Percentiles rank a stretch among this genome's conserved stretches.
phyloP scores from a whole-genome alignment of 1,140 invertebrate species.

The Cotesia glomerata region DNA sequence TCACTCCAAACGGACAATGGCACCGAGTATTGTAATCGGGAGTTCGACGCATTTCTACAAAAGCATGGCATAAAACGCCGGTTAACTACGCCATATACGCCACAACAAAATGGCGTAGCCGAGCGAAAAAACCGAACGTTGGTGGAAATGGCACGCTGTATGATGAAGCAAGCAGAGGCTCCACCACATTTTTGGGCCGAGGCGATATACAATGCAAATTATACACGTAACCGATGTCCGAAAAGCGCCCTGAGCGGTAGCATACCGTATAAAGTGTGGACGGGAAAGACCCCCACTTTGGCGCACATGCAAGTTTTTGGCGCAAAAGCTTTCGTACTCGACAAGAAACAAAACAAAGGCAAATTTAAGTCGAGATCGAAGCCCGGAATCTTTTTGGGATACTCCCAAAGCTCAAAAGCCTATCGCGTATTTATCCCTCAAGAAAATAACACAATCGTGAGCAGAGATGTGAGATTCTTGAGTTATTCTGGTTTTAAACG shows the following conservation, averaged over 20 bases:
- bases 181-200: constrained; percentile 31
- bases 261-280: constrained; percentile 9
- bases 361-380: constrained; percentile 1
- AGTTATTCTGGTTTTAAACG: not conserved
- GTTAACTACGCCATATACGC: constrained; percentile 39
- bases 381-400: constrained; percentile 5
- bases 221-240: constrained; percentile 33
- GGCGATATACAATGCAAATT: constrained; percentile 34
- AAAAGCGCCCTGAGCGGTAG: constrained; percentile 16
- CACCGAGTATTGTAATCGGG: constrained; percentile 48
- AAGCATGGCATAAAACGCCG: constrained; percentile 46
- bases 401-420: not conserved
- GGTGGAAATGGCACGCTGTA: constrained; percentile 27
- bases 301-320: not conserved
- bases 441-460: not conserved
- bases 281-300: not conserved
- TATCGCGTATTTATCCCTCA: not conserved
- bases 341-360: not conserved
- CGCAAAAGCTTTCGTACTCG: not conserved
- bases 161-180: constrained; percentile 32
- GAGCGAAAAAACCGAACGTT: constrained; percentile 41
- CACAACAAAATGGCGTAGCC: constrained; percentile 49
- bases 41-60: constrained; percentile 45
- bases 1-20: constrained; percentile 55
- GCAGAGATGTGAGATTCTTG: constrained; percentile 11